Conservation (phyloP, 2,113 vertebrate species). For the Odontophorus gujanensis region DNA sequence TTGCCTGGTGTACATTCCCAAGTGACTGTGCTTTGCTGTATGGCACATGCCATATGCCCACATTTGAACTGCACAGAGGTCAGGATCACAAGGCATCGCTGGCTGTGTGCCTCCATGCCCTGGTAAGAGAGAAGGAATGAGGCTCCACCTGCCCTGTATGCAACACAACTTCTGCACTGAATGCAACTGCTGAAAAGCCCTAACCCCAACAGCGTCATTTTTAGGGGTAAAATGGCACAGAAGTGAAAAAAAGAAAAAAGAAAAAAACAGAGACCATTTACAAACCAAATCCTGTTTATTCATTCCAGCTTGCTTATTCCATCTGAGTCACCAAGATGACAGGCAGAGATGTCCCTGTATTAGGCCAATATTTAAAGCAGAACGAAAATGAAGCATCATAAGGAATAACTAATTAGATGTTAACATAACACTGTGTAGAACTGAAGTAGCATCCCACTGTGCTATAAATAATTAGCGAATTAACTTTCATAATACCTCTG, state of each 20-base stretch:
- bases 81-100: background rate
- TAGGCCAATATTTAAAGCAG: constrained; percentile 42
- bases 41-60: no score
- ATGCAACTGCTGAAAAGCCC: no score
- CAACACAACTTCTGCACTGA: background rate
- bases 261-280: background rate
- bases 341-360: background rate
- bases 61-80: background rate
- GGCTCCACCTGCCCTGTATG: background rate
- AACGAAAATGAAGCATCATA: constrained; percentile 40
- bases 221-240: background rate
- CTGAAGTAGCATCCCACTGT: constrained; percentile 16
- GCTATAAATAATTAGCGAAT: constrained; percentile 58
- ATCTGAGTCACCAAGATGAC: background rate
- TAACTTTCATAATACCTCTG: constrained; percentile 3
- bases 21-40: background rate
- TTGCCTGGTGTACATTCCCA: background rate
- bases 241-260: background rate
- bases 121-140: background rate
- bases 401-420: constrained; percentile 56
- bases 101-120: background rate
- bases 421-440: background rate
- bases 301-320: background rate
- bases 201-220: background rate
- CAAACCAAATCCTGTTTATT: background rate